A percentile compares a stretch with the other conserved stretches of the same genome.
phyloP scores from a whole-genome alignment of 1,140 invertebrate species.

The Nomia melanderi region DNA sequence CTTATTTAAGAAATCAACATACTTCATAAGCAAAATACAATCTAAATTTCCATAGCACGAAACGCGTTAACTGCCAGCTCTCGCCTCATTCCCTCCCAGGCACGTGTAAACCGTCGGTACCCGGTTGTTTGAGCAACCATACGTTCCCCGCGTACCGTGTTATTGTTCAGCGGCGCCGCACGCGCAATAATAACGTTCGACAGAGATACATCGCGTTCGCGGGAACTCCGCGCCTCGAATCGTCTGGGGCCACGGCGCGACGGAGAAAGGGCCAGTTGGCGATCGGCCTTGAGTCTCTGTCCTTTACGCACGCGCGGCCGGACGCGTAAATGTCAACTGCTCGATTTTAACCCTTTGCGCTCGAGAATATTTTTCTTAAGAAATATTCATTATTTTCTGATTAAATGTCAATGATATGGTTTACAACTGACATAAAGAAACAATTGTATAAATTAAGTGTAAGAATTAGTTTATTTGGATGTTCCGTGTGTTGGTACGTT shows the following conservation, averaged over 20 bases:
- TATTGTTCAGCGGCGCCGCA: conserved; percentile 1
- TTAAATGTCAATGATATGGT: too few relatives aligned
- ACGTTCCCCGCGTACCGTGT: neutral
- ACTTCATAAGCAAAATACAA: too few relatives aligned
- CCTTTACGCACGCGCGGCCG: conserved; percentile 60
- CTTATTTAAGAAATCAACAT: too few relatives aligned
- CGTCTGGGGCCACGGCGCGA: conserved; percentile 27
- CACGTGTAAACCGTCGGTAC: neutral
- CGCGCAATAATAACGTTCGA: conserved; percentile 3
- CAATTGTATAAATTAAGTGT: too few relatives aligned
- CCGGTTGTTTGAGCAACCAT: conserved; percentile 13
- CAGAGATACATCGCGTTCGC: conserved; percentile 24
- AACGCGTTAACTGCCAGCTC: too few relatives aligned
- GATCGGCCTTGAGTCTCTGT: conserved; percentile 68
- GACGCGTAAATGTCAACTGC: conserved; percentile 36
- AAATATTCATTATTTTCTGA: too few relatives aligned
- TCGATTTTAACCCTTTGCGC: conserved; percentile 14
- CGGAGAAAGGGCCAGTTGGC: conserved; percentile 59
- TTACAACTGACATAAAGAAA: too few relatives aligned
- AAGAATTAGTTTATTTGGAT: too few relatives aligned
- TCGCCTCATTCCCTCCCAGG: too few relatives aligned
- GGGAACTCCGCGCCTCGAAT: conserved; percentile 23
- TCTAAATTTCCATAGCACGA: too few relatives aligned
- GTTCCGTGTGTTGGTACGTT: too few relatives aligned
- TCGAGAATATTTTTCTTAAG: too few relatives aligned